Base-by-base conservation (phyloP, 2,888 invertebrate species). In the Operophtera brumata region DNA sequence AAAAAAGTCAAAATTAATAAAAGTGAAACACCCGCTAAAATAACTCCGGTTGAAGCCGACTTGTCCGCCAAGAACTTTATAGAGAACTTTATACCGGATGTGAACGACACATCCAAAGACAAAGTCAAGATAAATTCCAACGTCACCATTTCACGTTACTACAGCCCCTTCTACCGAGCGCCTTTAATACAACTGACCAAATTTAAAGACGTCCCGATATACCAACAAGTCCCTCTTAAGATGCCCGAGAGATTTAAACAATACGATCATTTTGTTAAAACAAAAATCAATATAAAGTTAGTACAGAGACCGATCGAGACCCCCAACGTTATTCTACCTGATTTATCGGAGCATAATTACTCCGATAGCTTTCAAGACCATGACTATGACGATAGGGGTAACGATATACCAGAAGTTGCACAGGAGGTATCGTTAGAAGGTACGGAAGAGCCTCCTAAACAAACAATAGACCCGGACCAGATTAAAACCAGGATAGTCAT, bases 31-130 rank as follows among this genome's bases (percentile, higher is more conserved):
- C 43, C 61, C 0, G 85, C 79, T 0, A 82, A 59, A 6, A 62
- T 88, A 0, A 74, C 59, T 1, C 57, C 66, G 0, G 59, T 78
- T 0, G 59, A 62, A 0, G 67, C 72, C 0, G 67, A 73, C 1
- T 20, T 80, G 1, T 87, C 86, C 0, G 88, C 81, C 0, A 77
- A 80, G 45, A 86, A 85, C 7, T 89, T 86, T 34, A 71, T 87
- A 1, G 87, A 88, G 56, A 85, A 71, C 14, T 89, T 89, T 42
- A 77, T 71, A 0, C 89, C 89, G 0, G 86, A 86, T 9, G 61
- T 69, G 0, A 59, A 47, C 0, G 71, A 56, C 1, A 70, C 72
- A 2, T 55, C 62, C 1, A 73, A 69, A 9, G 28, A 39, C 8
- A 66, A 64, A 37, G 9, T 52, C 1, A 28, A 41, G 14, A 46